phyloP scores from a whole-genome alignment of 2,888 invertebrate genomes.

The Mythimna impura region DNA sequence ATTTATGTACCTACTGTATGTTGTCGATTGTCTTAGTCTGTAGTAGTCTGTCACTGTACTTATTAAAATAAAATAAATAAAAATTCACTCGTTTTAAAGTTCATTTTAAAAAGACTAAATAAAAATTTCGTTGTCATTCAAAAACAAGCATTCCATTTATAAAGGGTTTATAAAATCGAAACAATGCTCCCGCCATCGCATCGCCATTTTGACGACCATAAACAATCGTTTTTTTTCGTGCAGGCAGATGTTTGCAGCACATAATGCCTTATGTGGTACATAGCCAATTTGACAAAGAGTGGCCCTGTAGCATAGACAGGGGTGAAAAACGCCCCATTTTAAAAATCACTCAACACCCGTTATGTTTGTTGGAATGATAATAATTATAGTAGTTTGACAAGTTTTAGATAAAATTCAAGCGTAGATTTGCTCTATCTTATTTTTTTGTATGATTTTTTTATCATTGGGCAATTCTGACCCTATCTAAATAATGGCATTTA shows the following conservation, averaged over 20 bases:
- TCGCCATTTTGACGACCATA: conserved; percentile 72
- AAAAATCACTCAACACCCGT: conserved; percentile 71
- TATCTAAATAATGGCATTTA: too few species aligned
- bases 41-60: too few species aligned
- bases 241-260: conserved; percentile 81
- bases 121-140: conserved; percentile 15
- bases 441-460: not conserved
- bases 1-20: too few species aligned
- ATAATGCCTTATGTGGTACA: conserved; percentile 71
- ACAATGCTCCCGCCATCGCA: conserved; percentile 67
- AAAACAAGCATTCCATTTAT: conserved; percentile 8
- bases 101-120: not conserved
- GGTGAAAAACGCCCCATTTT: conserved; percentile 73
- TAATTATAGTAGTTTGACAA: conserved; percentile 78
- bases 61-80: too few species aligned
- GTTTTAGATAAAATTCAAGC: conserved; percentile 27
- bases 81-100: too few species aligned
- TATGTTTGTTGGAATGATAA: conserved; percentile 77
- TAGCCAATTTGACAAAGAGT: conserved; percentile 72
- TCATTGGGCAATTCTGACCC: too few species aligned
- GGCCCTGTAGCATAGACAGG: conserved; percentile 70
- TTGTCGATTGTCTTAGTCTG: too few species aligned
- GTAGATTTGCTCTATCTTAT: not conserved
- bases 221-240: conserved; percentile 72
- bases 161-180: conserved; percentile 49